Conservation (phyloP, 2,113 vertebrate species). For the Gadus chalcogrammus region DNA sequence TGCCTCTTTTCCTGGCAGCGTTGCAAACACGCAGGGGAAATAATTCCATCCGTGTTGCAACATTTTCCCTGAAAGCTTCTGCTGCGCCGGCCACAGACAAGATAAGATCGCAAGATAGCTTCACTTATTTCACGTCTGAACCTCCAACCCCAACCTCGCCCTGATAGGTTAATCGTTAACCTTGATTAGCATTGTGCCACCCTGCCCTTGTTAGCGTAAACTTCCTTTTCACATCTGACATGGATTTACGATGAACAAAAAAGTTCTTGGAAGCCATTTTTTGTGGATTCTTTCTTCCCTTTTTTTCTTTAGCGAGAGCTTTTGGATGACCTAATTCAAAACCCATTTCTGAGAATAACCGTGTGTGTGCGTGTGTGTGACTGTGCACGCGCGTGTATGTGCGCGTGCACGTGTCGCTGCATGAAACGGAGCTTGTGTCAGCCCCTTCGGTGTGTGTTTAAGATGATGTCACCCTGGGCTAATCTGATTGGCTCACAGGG, state of each 20-base stretch:
- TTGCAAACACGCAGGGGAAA: not conserved
- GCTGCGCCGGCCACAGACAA: not conserved
- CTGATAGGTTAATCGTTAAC: not conserved
- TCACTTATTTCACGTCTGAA: too few relatives aligned
- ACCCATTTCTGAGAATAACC: not conserved
- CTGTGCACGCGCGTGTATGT: not conserved
- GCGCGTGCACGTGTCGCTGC: not conserved
- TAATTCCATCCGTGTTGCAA: too few relatives aligned
- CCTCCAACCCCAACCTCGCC: too few relatives aligned
- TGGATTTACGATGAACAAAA: not conserved
- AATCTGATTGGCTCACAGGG: slow-evolving; percentile 41
- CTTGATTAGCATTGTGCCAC: not conserved
- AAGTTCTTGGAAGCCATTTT: not conserved
- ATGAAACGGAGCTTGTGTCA: slow-evolving; percentile 7
- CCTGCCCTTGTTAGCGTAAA: not conserved
- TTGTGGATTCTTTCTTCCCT: not conserved
- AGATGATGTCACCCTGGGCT: slow-evolving; percentile 36
- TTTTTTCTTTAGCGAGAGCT: not conserved
- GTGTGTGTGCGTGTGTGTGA: slow-evolving; percentile 2
- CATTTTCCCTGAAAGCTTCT: not conserved
- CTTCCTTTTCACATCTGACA: not conserved
- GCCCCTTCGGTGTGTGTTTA: slow-evolving; percentile 19
- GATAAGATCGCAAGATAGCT: too few relatives aligned
- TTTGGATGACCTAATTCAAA: not conserved
- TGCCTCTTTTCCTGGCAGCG: not conserved